Evolutionary conservation across 2,113 vertebrate genomes (phyloP).

Genomic region (Thinocorus orbignyianus): DNA sequence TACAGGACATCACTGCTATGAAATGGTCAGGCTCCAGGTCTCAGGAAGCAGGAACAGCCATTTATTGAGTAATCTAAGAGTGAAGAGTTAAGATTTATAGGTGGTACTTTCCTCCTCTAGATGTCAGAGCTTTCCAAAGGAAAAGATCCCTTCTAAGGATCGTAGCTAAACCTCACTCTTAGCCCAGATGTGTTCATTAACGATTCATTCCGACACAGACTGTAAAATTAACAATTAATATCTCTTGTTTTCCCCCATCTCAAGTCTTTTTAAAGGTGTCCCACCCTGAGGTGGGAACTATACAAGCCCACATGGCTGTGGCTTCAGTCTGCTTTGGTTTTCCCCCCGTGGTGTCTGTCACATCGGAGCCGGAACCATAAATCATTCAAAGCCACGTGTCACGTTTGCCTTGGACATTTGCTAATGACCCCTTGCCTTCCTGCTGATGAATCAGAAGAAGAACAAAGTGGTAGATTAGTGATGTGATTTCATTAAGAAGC

Average conservation of each 20-base stretch:
- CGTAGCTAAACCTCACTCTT: neutral
- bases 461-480: neutral
- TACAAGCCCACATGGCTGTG: neutral
- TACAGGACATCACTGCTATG: neutral
- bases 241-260: neutral
- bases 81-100: neutral
- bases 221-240: neutral
- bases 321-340: neutral
- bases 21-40: neutral
- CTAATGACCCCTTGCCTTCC: neutral
- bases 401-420: neutral
- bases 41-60: neutral
- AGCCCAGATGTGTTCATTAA: neutral
- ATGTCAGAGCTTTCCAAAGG: conserved; percentile 1
- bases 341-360: neutral
- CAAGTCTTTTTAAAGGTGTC: neutral
- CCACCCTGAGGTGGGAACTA: neutral
- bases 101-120: neutral
- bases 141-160: neutral
- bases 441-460: neutral
- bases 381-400: neutral
- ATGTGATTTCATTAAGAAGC: neutral
- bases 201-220: neutral
- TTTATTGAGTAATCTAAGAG: neutral
- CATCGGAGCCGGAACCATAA: neutral